Base-by-base conservation (phyloP, 1,140 invertebrate species). In the Drosophila funebris region DNA sequence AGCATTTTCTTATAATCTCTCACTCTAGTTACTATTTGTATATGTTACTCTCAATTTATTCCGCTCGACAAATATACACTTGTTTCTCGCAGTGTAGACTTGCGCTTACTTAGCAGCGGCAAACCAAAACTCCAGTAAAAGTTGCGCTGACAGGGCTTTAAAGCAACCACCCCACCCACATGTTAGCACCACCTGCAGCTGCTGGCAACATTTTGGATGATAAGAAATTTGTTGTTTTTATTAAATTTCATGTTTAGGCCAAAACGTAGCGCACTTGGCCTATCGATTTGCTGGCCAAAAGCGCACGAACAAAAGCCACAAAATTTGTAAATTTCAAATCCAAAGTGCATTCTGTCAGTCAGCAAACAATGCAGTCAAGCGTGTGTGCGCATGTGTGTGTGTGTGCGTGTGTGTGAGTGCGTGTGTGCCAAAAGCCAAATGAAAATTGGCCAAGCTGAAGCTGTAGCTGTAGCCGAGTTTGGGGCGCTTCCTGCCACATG, bases 301-400 rank as follows among this genome's bases (percentile, higher is more conserved):
- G n/a, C n/a, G n/a, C n/a, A 24, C 27, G 20, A 52, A 37, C 60
- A 71, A 48, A 69, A 73, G 41, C 60, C 44, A 31, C 67, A 73
- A 73, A 56, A 50, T 58, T 44, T 33, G 33, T 20, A 57, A 77
- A 74, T 60, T 79, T 60, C 27, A 56, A 64, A 71, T 46, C 27
- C 57, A 64, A 80, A 82, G 58, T 77, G 74, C 61, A 64, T 82
- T 77, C 75, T 67, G 79, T 74, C 74, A 64, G 68, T 77, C 60
- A 50, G 60, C 74, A 70, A 78, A 83, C 79, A 82, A 82, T 78
- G 74, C 70, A 78, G 58, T 58, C 63, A 68, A 37, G 33, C 61
- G 62, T 31, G 20, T 22, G 46, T 24, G 13, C 41, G 33, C 29
- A 14, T 20, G 48, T n/a, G 14, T 43, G 46, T 58, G 24, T 41